Percentiles rank a stretch among this genome's conserved stretches.
Evolutionary conservation across 2,888 invertebrate species (phyloP).

Genomic region (Cheilosia vernalis): DNA sequence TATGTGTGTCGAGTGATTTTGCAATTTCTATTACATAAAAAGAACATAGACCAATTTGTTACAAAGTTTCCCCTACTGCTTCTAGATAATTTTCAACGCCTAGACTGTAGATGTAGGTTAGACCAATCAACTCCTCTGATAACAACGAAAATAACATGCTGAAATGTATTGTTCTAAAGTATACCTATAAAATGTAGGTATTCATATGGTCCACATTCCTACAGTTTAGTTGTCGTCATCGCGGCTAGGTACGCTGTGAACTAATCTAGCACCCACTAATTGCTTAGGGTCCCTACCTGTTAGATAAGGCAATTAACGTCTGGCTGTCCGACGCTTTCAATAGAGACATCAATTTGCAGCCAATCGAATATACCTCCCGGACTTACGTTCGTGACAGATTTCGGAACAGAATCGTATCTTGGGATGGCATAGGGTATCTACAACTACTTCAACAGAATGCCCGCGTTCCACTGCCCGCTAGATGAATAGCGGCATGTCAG

Average conservation of each 20-base stretch:
- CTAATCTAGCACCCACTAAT: constrained; percentile 36
- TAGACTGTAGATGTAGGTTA: neutral
- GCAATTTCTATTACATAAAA: neutral
- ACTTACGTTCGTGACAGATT: constrained; percentile 27
- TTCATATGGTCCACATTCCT: neutral
- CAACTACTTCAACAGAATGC: neutral
- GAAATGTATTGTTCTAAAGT: neutral
- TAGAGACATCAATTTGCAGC: constrained; percentile 14
- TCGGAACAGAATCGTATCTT: constrained; percentile 2
- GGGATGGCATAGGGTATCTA: neutral
- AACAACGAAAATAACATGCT: neutral
- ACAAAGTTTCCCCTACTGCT: neutral
- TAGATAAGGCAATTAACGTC: constrained; percentile 60
- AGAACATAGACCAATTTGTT: neutral
- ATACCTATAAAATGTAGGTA: too few relatives aligned
- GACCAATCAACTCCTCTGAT: neutral
- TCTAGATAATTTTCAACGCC: neutral
- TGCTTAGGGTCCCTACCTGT: constrained; percentile 22
- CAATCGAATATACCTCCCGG: constrained; percentile 9
- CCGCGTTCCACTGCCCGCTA: too few relatives aligned
- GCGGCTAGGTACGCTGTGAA: neutral
- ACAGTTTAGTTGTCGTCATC: constrained; percentile 24
- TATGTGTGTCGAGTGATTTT: constrained; percentile 28
- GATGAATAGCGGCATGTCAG: too few relatives aligned
- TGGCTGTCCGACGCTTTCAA: constrained; percentile 9